Base-by-base conservation (phyloP, 1,140 invertebrate genomes). In the Zaprionus lachaisei region DNA sequence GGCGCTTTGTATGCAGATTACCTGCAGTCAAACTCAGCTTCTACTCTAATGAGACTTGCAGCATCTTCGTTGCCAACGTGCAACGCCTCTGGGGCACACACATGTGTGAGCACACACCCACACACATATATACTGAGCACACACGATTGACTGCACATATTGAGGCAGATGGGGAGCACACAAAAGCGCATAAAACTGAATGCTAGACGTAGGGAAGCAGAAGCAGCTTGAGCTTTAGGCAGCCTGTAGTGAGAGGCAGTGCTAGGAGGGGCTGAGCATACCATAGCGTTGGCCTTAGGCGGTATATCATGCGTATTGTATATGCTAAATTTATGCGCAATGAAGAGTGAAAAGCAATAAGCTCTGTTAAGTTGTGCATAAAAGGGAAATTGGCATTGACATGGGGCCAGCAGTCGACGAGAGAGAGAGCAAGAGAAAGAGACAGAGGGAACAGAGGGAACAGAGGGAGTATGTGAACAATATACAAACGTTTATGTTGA, bases 281-380 rank as follows among this genome's bases (percentile, higher is more conserved):
- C 47, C 20, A 51, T 47, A 51, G 20, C 47, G 11, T 24, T n/a
- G 49, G 67, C 44, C 47, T 55, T 26, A 54, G 38, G 72, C 75
- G 61, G 63, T 71, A 77, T 75, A 70, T 78, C 76, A 61, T 86
- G 69, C 83, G 79, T 74, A 82, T 72, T 65, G 69, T 73, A 67
- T 64, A 81, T 83, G 81, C 84, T 84, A 81, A 89, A 81, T 79
- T 83, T 89, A 84, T 87, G 84, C 85, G 83, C 83, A 87, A 81
- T 89, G 84, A 89, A 81, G 83, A 87, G 83, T 87, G 67, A 87
- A 87, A 87, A 87, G 84, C 83, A 87, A 87, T 87, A 89, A 87
- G 84, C 84, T 84, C 78, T 83, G 83, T 72, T 83, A 89, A 89
- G 84, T 87, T 87, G 83, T 83, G 83, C 83, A 87, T 89, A 83